Evolutionary conservation across 2,888 invertebrate genomes (phyloP).

Genomic region (Trachelus stipa): DNA sequence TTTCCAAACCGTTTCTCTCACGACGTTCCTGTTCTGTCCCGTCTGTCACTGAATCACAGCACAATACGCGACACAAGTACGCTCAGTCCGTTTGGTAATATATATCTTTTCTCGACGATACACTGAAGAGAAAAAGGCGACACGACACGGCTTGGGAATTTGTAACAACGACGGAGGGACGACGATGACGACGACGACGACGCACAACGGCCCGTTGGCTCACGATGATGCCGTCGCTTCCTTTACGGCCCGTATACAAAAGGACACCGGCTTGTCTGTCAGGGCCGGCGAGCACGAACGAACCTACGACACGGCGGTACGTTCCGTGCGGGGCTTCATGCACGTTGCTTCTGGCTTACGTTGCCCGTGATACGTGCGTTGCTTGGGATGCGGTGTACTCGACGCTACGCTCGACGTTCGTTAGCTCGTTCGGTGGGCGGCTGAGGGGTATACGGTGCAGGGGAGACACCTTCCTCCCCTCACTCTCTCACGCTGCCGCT

Average conservation of each 20-base stretch:
- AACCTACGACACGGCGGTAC: not conserved
- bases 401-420: conserved; percentile 65
- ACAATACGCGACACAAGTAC: not conserved
- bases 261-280: not conserved
- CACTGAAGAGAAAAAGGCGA: not conserved
- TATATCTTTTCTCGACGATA: not conserved
- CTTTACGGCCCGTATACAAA: not conserved
- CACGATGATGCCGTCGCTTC: not conserved
- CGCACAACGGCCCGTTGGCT: not conserved
- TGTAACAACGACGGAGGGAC: not conserved
- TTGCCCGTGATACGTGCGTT: conserved; percentile 37
- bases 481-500: conserved; percentile 32
- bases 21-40: not conserved
- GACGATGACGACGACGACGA: not conserved
- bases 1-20: not conserved
- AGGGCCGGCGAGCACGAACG: not conserved
- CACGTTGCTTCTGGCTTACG: conserved; percentile 25
- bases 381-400: conserved; percentile 58
- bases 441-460: conserved; percentile 31
- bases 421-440: conserved; percentile 58
- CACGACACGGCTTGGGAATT: not conserved
- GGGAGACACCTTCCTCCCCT: conserved; percentile 27
- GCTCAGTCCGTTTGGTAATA: not conserved
- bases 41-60: not conserved
- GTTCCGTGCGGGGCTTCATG: conserved; percentile 28